Evolutionary conservation across 2,113 vertebrate genomes (phyloP).

Genomic region (Nanger granti): DNA sequence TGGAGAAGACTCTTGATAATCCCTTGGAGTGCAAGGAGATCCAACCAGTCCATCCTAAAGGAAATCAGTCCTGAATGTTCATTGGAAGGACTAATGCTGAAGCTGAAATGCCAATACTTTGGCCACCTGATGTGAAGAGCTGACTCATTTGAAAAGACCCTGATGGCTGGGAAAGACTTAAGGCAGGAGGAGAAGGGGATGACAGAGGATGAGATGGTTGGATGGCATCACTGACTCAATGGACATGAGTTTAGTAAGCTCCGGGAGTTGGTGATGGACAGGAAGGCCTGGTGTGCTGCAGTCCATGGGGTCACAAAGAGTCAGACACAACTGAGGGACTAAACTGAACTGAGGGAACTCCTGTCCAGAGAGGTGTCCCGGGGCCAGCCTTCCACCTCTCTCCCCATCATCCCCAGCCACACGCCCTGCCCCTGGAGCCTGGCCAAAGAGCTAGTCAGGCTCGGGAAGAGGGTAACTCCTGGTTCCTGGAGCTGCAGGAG

Average conservation of each 20-base stretch:
- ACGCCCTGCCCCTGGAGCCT: neutral
- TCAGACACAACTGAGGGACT: neutral
- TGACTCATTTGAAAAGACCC: neutral
- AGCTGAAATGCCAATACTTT: neutral
- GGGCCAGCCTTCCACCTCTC: neutral
- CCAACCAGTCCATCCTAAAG: neutral
- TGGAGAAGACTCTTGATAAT: neutral
- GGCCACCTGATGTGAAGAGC: neutral
- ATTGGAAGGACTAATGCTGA: neutral
- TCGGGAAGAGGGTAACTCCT: rapidly evolving
- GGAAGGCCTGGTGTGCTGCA: neutral
- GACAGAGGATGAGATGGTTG: neutral
- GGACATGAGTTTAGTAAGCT: neutral
- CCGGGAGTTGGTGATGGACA: neutral
- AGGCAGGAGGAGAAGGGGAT: neutral
- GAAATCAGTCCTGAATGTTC: neutral
- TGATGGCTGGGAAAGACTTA: neutral
- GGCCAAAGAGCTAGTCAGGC: neutral
- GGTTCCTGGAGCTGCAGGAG: neutral
- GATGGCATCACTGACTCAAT: neutral
- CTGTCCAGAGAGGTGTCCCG: rapidly evolving
- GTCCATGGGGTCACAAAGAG: neutral
- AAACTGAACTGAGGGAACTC: neutral
- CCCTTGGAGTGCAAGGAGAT: neutral
- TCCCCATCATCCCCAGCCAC: neutral